A percentile compares a stretch with the other conserved stretches of the same genome.
Evolutionary conservation across 2,113 vertebrate genomes (phyloP).

Genomic region (Siniperca chuatsi): DNA sequence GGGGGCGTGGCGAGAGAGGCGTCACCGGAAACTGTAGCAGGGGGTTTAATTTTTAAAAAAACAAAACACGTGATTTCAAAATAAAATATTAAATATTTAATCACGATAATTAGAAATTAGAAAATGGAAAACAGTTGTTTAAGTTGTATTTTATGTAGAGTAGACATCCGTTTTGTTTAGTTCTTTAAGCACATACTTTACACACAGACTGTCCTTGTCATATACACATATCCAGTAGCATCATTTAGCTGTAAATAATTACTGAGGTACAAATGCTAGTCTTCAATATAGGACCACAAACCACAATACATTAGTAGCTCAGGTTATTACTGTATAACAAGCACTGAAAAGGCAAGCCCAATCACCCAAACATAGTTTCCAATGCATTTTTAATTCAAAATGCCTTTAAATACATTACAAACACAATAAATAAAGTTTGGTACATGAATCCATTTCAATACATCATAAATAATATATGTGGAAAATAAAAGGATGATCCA

Average conservation of each 20-base stretch:
- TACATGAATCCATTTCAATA: slow-evolving; percentile 47
- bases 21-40: not conserved
- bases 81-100: not conserved
- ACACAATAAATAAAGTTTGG: slow-evolving; percentile 61
- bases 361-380: slow-evolving; percentile 29
- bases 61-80: not conserved
- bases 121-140: not conserved
- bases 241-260: not conserved
- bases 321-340: slow-evolving; percentile 5
- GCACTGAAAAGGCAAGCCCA: not conserved
- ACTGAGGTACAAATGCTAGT: not conserved
- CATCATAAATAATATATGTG: slow-evolving; percentile 43
- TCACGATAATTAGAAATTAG: too few species aligned
- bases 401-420: slow-evolving; percentile 56
- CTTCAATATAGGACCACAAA: not conserved
- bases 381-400: slow-evolving; percentile 75
- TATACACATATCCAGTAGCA: not conserved
- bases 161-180: not conserved
- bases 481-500: slow-evolving; percentile 48
- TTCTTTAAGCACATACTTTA: not conserved
- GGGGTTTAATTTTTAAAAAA: slow-evolving; percentile 21
- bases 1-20: not conserved
- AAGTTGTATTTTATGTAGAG: not conserved
- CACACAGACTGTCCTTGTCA: not conserved
- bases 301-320: not conserved